A percentile compares a stretch with the other conserved stretches of the same genome.
Conservation (phyloP, 2,113 vertebrate species). For the Sander vitreus region DNA sequence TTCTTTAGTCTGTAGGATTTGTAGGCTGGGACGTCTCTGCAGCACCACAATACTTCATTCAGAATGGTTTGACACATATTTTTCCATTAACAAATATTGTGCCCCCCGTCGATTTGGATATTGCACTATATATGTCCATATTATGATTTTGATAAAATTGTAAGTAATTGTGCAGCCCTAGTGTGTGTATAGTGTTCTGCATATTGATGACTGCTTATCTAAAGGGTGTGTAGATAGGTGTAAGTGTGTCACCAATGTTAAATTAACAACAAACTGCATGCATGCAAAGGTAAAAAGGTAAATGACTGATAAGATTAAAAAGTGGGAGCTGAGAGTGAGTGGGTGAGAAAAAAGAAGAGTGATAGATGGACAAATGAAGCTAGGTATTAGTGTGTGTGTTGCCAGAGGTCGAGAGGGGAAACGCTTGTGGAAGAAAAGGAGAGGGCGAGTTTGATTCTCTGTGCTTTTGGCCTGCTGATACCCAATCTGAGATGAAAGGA, state of each 20-base stretch:
- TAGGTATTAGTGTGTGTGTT: slow-evolving; percentile 14
- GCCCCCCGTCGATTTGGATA: too few species aligned
- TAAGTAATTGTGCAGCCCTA: too few species aligned
- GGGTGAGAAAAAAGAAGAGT: neutral
- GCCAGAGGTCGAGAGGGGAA: slow-evolving; percentile 34
- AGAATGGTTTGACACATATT: too few species aligned
- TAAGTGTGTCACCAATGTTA: neutral
- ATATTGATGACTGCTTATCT: neutral
- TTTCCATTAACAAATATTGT: too few species aligned
- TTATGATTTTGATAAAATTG: too few species aligned
- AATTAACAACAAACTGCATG: neutral
- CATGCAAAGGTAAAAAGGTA: neutral
- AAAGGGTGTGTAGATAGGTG: neutral
- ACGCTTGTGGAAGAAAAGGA: neutral
- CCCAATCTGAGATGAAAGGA: slow-evolving; percentile 61
- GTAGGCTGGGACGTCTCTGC: too few species aligned
- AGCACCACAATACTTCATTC: too few species aligned
- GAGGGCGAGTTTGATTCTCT: slow-evolving; percentile 29
- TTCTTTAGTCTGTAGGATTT: too few species aligned
- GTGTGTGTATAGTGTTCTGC: slow-evolving; percentile 36
- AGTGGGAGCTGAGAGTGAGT: too few species aligned
- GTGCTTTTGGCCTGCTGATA: slow-evolving; percentile 45
- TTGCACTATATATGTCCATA: too few species aligned
- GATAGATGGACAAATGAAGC: neutral
- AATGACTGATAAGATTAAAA: neutral